phyloP scores from a whole-genome alignment of 35 echinoderm and acorn worm genomes.

The Eucidaris tribuloides region DNA sequence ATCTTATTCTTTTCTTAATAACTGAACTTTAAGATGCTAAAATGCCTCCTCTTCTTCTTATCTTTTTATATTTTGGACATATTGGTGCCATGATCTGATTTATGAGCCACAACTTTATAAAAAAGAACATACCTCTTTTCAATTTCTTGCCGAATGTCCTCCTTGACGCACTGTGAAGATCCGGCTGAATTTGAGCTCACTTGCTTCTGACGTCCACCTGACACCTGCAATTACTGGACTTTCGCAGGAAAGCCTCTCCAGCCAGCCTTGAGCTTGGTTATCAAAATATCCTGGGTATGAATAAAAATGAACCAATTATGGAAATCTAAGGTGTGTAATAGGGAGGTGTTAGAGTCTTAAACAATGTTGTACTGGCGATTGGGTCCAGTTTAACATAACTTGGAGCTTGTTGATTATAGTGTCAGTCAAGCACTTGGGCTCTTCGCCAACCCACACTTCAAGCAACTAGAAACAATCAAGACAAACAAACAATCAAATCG shows the following conservation, averaged over 20 bases:
- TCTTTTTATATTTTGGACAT: not conserved
- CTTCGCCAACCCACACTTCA: too few species aligned
- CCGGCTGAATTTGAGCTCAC: slow-evolving; percentile 70
- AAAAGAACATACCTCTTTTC: slow-evolving; percentile 60
- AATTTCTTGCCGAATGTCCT: slow-evolving; percentile 84
- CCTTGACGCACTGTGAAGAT: slow-evolving; percentile 91
- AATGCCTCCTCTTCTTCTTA: too few species aligned
- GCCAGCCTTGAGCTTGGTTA: slow-evolving; percentile 71
- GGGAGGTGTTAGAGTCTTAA: too few species aligned
- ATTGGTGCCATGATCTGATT: too few species aligned
- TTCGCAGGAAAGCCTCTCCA: slow-evolving; percentile 86
- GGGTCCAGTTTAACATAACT: too few species aligned
- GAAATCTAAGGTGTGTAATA: too few species aligned
- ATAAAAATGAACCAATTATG: too few species aligned
- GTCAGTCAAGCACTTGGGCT: too few species aligned
- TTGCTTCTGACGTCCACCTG: slow-evolving; percentile 41
- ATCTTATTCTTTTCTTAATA: not conserved
- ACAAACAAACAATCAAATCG: too few species aligned
- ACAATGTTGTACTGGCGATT: too few species aligned
- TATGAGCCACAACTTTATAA: not conserved
- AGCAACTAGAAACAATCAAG: too few species aligned
- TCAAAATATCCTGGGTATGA: slow-evolving; percentile 87
- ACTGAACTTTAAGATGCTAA: not conserved
- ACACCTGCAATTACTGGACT: slow-evolving; percentile 85
- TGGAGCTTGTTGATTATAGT: too few species aligned